Percentiles rank a stretch among this genome's conserved stretches.
phyloP scores from a whole-genome alignment of 2,113 vertebrate genomes.

The Sinocyclocheilus rhinocerous region DNA sequence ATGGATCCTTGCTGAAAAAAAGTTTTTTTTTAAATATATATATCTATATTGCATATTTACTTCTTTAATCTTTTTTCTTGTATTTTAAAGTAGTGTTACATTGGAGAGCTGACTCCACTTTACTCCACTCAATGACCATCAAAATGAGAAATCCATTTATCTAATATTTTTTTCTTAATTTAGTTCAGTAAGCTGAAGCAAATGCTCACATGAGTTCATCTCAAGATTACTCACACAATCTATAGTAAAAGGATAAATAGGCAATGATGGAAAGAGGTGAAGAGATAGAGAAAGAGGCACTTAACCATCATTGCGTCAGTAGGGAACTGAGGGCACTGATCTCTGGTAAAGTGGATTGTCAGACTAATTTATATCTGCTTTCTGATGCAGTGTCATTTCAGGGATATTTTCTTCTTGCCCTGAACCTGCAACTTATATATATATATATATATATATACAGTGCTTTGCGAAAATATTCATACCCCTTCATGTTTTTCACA shows the following conservation, averaged over 20 bases:
- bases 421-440: background rate
- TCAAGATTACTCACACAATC: background rate
- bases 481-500: no score
- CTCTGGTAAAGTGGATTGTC: slow-evolving; percentile 38
- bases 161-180: background rate
- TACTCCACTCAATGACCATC: background rate
- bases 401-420: background rate
- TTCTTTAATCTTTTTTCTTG: background rate
- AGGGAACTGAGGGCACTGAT: slow-evolving; percentile 41
- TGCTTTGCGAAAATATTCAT: no score
- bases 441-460: no score
- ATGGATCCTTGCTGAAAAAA: no score
- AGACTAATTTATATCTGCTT: slow-evolving; percentile 51
- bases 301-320: slow-evolving; percentile 4
- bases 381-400: background rate
- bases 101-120: background rate
- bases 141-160: background rate
- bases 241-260: background rate
- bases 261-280: background rate
- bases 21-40: no score
- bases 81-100: no score
- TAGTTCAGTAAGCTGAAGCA: background rate
- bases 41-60: background rate
- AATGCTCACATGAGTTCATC: slow-evolving; percentile 9
- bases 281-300: slow-evolving; percentile 9